Base-by-base conservation (phyloP, 1,140 invertebrate genomes). In the Musca domestica region DNA sequence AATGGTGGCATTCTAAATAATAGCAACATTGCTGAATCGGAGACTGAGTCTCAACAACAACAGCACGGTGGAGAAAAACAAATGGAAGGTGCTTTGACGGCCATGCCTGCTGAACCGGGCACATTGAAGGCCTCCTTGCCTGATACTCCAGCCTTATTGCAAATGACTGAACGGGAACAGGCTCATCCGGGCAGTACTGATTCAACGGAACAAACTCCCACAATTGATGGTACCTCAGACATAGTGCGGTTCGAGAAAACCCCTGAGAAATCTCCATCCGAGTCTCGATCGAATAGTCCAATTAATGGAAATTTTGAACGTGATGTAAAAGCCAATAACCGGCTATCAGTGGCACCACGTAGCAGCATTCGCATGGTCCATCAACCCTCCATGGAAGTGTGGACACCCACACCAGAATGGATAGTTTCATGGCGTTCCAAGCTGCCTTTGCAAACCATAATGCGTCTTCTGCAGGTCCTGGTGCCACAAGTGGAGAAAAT, bases 401-500 rank as follows among this genome's bases (percentile, higher is more conserved):
- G 95, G 95, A 84, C 89, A 3, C 93, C 95, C 7, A 93, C 93
- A 20, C 88, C 91, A 20, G 94, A 97, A 71, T 99, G 97, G 97
- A 96, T 98, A 46, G 88, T 92, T 71, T 91, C 93, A 6, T 99
- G 98, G 98, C 97, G 99, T 80, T 90, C 89, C 66, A 99, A 99
- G 85, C 84, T 99, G 68, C 98, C 98, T 1, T 83, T 99, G 63
- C 97, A 99, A 85, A 99, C 97, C 27, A 99, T 99, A 69, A 99
- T 99, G 96, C 86, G 98, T 73, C 87, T 99, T 74, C 84, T 99
- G 49, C 98, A 99, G 86, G 98, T 99, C 14, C 84, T 99, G 1
- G 98, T 99, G 54, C 98, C 98, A 56, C 98, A 99, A 86, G 98
- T 99, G 10, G 98, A 99, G 84, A 99, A 99, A 86, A 99, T 99